Conservation (phyloP, 2,888 invertebrate genomes). For the Brenthis ino region DNA sequence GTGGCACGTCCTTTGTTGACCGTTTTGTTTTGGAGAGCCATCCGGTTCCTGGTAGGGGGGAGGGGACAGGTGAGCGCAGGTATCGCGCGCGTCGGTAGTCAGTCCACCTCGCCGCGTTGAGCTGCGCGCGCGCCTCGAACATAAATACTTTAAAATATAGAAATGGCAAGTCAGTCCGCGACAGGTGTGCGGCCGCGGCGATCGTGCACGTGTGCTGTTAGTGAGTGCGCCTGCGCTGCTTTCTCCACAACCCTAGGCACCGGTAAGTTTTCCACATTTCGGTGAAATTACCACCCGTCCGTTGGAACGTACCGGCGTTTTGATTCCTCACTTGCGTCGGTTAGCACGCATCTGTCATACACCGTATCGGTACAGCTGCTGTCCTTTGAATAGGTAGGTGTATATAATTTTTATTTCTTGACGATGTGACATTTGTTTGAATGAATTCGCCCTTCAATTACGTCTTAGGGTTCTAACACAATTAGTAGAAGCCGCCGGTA, state of each 20-base stretch:
- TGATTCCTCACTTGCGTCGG: slow-evolving; percentile 64
- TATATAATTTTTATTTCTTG: slow-evolving; percentile 61
- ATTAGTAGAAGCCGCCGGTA: slow-evolving; percentile 52
- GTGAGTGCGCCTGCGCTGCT: slow-evolving; percentile 76
- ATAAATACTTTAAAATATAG: slow-evolving; percentile 68
- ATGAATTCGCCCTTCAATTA: slow-evolving; percentile 56
- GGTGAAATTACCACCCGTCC: slow-evolving; percentile 50
- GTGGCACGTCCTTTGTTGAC: slow-evolving; percentile 81
- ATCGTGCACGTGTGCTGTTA: slow-evolving; percentile 80
- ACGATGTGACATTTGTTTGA: slow-evolving; percentile 54
- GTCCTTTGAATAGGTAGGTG: slow-evolving; percentile 65
- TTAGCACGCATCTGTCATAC: slow-evolving; percentile 75
- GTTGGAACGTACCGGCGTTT: slow-evolving; percentile 54
- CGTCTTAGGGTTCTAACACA: slow-evolving; percentile 61
- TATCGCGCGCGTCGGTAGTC: slow-evolving; percentile 72
- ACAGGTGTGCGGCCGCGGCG: slow-evolving; percentile 78
- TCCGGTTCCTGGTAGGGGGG: slow-evolving; percentile 80
- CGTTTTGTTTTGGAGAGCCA: slow-evolving; percentile 81
- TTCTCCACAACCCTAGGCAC: slow-evolving; percentile 48
- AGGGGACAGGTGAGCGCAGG: slow-evolving; percentile 81
- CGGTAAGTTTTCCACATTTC: slow-evolving; percentile 63
- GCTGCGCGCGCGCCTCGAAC: slow-evolving; percentile 75
- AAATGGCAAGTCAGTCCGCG: slow-evolving; percentile 78
- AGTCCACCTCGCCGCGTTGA: slow-evolving; percentile 72
- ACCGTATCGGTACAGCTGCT: slow-evolving; percentile 73